A percentile compares a stretch with the other conserved stretches of the same genome.
Conservation (phyloP, 1,140 invertebrate species). For the Dreissena rostriformis region DNA sequence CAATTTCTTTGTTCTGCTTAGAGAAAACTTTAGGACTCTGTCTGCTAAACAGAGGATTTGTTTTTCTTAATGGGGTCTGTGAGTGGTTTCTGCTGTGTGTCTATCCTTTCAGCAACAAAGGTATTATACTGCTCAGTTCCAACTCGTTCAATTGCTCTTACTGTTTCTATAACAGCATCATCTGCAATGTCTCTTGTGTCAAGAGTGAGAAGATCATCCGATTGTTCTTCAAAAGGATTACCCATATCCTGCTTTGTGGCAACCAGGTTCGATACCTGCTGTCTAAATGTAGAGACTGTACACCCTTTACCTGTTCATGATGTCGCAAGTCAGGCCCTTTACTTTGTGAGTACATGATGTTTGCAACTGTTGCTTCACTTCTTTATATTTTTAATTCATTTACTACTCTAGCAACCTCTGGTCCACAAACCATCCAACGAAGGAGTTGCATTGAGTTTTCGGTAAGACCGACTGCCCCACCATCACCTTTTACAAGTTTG, state of each 20-base stretch:
- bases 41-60: not conserved
- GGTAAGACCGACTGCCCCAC: constrained; percentile 65
- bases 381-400: too few relatives aligned
- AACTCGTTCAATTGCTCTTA: not conserved
- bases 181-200: constrained; percentile 8
- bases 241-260: constrained; percentile 16
- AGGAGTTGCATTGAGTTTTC: constrained; percentile 23
- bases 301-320: not conserved
- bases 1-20: not conserved
- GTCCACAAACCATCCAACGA: constrained; percentile 61
- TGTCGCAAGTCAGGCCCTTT: not conserved
- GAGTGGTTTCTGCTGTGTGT: not conserved
- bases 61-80: not conserved
- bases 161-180: not conserved
- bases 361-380: constrained; percentile 22
- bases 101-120: not conserved
- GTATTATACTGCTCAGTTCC: not conserved
- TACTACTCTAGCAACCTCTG: constrained; percentile 61
- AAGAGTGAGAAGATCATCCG: not conserved
- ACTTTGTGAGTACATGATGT: not conserved
- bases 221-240: constrained; percentile 19
- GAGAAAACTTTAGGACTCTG: not conserved
- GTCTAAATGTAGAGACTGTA: not conserved
- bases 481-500: constrained; percentile 67
- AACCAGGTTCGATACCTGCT: not conserved